These are phyloP conservation scores for Eulemur rufifrons DNA, from an alignment of 2,113 vertebrate species.

Conservation along the genomic window DNA sequence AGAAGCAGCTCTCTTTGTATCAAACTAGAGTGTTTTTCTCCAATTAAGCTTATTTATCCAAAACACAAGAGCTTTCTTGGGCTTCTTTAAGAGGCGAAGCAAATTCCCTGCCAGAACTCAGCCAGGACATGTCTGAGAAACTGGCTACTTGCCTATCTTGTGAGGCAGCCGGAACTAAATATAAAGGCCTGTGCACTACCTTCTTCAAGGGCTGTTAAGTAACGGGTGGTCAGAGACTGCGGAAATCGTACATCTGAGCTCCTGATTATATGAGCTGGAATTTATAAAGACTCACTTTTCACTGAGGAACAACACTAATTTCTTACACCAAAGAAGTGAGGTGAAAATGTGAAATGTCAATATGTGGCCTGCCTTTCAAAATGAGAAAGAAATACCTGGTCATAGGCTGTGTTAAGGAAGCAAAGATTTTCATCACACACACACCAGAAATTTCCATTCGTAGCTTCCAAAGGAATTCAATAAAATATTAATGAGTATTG, in stretches of 20 bases:
- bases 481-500: neutral
- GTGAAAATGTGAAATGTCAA: neutral
- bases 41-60: neutral
- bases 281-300: neutral
- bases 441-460: neutral
- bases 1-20: neutral
- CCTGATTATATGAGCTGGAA: neutral
- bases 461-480: neutral
- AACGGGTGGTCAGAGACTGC: neutral
- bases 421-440: neutral
- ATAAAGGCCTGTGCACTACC: neutral
- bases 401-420: neutral
- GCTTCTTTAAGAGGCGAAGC: neutral
- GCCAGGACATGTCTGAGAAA: neutral
- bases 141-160: neutral
- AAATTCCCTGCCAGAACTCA: neutral
- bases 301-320: neutral
- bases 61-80: neutral
- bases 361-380: neutral
- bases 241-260: neutral
- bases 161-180: neutral
- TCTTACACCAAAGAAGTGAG: neutral
- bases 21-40: neutral
- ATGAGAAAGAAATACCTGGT: neutral
- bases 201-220: neutral